Base-by-base conservation (phyloP, 2,888 invertebrate species). In the Trachelus iudaicus region DNA sequence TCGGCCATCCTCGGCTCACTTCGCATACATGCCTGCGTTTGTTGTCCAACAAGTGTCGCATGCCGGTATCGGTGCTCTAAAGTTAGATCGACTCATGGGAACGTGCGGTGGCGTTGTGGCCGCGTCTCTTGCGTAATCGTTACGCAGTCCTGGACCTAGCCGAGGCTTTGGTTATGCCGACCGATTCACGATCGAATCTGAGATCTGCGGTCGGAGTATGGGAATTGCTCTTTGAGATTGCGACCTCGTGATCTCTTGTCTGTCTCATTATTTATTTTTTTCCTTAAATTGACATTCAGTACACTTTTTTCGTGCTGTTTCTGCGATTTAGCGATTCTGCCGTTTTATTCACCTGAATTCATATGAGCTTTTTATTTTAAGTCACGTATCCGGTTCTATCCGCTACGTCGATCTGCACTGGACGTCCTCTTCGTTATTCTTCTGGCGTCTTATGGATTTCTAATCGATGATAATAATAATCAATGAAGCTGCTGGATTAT, bases 31-130 rank as follows among this genome's bases (percentile, higher is more conserved):
- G 80, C 80, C 79, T 81, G 81, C 80, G 84, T 84, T 87, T 80
- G 84, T 85, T 87, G 83, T 84, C 85, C 87, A 87, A 86, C 87
- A 87, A 86, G 86, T 86, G 86, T 83, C 84, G 85, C 75, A 78
- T 78, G 77, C 69, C 71, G 77, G 23, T 35, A 34, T 73, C 74
- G 74, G 75, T 80, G 77, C 83, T 85, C 87, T 87, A 87, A 87
- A 87, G 86, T 86, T 87, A 87, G 87, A 84, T 78, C 80, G 73
- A 79, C 81, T 84, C 83, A 81, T 83, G 83, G 83, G 85, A 84
- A 83, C 78, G 77, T 77, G 76, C 78, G 76, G 69, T 79, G 78
- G 79, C 78, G 76, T 76, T 74, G 71, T 9, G 30, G 71, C 31
- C 31, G 71, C 71, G 31, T 71, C 71, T 71, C 71, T 71, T 71